Conservation (phyloP, 2,888 invertebrate species). For the Diabrotica balteata region DNA sequence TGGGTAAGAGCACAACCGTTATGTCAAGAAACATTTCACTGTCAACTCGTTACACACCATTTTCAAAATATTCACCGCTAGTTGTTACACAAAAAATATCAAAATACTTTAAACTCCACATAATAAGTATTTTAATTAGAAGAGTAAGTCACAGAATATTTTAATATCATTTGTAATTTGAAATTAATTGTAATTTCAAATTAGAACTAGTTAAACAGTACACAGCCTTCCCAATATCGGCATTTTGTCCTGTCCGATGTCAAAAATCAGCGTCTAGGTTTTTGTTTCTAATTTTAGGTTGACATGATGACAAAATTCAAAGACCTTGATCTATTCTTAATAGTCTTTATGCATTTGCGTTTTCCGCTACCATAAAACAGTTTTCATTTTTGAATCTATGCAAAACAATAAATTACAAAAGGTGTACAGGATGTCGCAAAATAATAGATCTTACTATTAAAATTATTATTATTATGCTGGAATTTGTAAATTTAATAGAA, state of each 20-base stretch:
- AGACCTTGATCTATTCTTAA: constrained; percentile 32
- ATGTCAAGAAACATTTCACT: no score
- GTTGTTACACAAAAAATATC: background rate
- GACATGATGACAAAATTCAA: constrained; percentile 27
- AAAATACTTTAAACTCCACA: background rate
- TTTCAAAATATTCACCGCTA: no score
- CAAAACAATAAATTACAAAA: no score
- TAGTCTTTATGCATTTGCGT: constrained; percentile 17
- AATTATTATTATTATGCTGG: no score
- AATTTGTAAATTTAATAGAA: no score
- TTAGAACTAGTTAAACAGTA: constrained; percentile 15
- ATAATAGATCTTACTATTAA: no score
- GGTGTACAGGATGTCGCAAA: no score
- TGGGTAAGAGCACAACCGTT: background rate
- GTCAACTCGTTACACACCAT: background rate
- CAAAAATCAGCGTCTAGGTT: constrained; percentile 21
- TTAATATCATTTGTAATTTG: constrained; percentile 25
- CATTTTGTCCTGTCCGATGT: constrained; percentile 18
- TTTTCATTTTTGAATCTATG: background rate
- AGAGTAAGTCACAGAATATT: background rate
- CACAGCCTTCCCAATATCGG: constrained; percentile 22
- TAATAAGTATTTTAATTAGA: no score
- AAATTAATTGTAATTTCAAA: constrained; percentile 27
- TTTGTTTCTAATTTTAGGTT: constrained; percentile 33
- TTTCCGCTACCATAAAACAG: background rate